Conservation (phyloP, 2,888 invertebrate species). For the Caenorhabditis imperialis region DNA sequence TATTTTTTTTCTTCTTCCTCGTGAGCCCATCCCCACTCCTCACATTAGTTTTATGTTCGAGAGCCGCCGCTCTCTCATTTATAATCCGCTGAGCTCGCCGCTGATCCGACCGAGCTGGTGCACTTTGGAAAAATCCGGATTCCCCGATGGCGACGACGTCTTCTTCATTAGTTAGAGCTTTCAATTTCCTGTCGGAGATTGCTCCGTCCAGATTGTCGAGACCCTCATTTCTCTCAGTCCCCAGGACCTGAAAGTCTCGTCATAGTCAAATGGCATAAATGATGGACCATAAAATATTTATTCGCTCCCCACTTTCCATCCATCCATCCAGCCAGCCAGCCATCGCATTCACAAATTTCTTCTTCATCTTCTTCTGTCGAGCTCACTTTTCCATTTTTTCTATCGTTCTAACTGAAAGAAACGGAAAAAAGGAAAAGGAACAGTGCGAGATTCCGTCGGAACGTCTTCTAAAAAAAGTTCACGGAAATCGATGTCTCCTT, state of each 20-base stretch:
- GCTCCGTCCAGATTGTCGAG: background rate
- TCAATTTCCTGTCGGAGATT: constrained; percentile 15
- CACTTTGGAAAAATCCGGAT: too few relatives aligned
- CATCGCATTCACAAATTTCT: too few relatives aligned
- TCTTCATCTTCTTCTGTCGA: background rate
- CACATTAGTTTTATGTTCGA: constrained; percentile 28
- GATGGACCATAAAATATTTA: constrained; percentile 49
- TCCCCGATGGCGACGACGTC: too few relatives aligned
- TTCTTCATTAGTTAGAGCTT: background rate
- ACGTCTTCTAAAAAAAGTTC: too few relatives aligned
- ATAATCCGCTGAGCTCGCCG: constrained; percentile 20
- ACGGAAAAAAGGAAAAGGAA: too few relatives aligned
- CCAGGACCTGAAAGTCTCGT: background rate
- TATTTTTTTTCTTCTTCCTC: constrained; percentile 2
- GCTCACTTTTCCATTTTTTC: constrained; percentile 1
- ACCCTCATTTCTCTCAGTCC: background rate
- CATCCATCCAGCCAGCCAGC: background rate
- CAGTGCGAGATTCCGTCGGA: too few relatives aligned
- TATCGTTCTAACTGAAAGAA: too few relatives aligned
- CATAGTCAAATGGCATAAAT: constrained; percentile 39
- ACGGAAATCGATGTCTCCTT: too few relatives aligned
- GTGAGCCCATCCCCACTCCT: background rate
- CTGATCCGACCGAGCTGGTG: constrained; percentile 1
- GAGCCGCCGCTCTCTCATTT: constrained; percentile 36
- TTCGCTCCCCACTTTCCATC: constrained; percentile 26